A percentile compares a stretch with the other conserved stretches of the same genome.
Evolutionary conservation across 2,888 invertebrate genomes (phyloP).

Genomic region (Ptychoptera contaminata): DNA sequence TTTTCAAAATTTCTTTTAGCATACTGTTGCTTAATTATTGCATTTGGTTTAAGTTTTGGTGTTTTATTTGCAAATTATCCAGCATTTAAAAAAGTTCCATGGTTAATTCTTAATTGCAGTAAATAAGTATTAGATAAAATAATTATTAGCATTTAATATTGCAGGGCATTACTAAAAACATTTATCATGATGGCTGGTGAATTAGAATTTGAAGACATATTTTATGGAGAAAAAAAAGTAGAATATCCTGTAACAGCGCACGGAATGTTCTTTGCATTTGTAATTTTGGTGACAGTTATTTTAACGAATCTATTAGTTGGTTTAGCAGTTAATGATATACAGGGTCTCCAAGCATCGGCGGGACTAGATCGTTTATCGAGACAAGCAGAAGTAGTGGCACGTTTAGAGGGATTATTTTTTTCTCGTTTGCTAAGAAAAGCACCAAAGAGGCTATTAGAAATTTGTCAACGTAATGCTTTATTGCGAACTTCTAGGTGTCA

Average conservation of each 20-base stretch:
- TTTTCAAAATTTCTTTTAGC: conserved; percentile 68
- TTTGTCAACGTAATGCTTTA: conserved; percentile 55
- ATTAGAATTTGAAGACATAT: conserved; percentile 70
- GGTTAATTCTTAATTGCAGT: conserved; percentile 14
- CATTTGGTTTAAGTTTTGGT: conserved; percentile 67
- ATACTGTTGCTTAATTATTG: conserved; percentile 63
- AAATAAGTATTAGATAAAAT: background rate
- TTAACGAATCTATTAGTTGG: conserved; percentile 71
- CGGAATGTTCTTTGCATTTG: conserved; percentile 58
- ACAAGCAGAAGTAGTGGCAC: conserved; percentile 67
- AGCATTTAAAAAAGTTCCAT: conserved; percentile 44
- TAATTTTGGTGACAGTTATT: conserved; percentile 64
- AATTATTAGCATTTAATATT: background rate
- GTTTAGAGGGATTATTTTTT: conserved; percentile 69
- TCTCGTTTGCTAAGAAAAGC: conserved; percentile 54
- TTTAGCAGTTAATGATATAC: conserved; percentile 71
- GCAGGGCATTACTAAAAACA: conserved; percentile 46
- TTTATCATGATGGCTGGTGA: conserved; percentile 84
- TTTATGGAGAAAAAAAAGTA: conserved; percentile 43
- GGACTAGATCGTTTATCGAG: conserved; percentile 65
- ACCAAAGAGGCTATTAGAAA: conserved; percentile 44
- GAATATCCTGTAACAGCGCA: conserved; percentile 59
- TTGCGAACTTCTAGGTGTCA: conserved; percentile 60
- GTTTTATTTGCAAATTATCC: conserved; percentile 64
- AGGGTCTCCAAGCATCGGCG: conserved; percentile 64